Percentiles rank a stretch among this genome's conserved stretches.
phyloP scores from a whole-genome alignment of 1,140 invertebrate genomes.

The Hypothenemus hampei region DNA sequence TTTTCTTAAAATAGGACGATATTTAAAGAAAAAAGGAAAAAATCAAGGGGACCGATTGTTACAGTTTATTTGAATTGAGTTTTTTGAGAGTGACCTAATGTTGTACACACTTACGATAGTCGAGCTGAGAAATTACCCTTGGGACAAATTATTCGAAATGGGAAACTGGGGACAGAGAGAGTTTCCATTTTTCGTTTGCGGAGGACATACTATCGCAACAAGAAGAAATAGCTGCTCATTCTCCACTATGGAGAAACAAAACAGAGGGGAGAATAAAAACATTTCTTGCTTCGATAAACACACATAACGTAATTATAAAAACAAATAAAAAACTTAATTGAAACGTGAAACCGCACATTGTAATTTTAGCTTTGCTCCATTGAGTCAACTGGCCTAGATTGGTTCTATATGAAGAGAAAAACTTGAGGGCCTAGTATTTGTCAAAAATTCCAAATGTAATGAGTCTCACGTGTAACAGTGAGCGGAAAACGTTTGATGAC shows the following conservation, averaged over 20 bases:
- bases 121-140: constrained; percentile 1
- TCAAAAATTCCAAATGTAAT: too few relatives aligned
- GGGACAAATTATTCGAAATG: background rate
- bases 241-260: too few relatives aligned
- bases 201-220: background rate
- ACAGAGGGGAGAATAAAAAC: too few relatives aligned
- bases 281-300: too few relatives aligned
- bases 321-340: background rate
- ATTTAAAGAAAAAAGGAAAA: background rate
- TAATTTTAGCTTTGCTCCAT: too few relatives aligned
- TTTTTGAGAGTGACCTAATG: constrained; percentile 1
- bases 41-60: background rate
- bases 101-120: background rate
- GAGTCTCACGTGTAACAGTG: too few relatives aligned
- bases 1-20: background rate
- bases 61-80: background rate
- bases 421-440: too few relatives aligned
- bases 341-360: background rate
- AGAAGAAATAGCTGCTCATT: background rate
- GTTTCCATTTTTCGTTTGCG: constrained; percentile 1
- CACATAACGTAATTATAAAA: too few relatives aligned
- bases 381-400: too few relatives aligned
- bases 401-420: too few relatives aligned
- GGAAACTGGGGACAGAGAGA: background rate
- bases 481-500: too few relatives aligned